Conservation (phyloP, 2,888 invertebrate species). For the Candidula unifasciata region DNA sequence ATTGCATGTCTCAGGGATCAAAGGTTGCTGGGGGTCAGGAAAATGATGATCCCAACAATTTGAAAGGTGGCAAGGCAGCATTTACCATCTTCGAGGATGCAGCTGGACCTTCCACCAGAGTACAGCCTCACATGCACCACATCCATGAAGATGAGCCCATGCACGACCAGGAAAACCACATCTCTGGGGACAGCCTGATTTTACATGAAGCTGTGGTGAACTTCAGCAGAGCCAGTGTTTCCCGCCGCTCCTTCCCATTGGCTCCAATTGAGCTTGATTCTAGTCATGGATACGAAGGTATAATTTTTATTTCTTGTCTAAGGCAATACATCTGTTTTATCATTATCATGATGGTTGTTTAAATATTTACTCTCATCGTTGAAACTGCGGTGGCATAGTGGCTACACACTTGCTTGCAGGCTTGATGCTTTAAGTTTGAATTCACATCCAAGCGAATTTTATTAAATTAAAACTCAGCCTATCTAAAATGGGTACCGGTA, state of each 20-base stretch:
- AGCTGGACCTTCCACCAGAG: conserved; percentile 15
- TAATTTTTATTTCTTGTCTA: no score
- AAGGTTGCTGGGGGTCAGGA: conserved; percentile 33
- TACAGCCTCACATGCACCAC: background rate
- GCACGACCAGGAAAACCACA: conserved; percentile 46
- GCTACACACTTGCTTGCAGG: no score
- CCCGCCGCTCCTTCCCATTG: background rate
- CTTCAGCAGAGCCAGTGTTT: background rate
- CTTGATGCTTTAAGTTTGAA: no score
- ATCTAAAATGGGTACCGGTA: no score
- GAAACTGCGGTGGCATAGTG: no score
- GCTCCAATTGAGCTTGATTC: background rate
- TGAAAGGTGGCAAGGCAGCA: background rate
- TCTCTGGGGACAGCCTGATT: conserved; percentile 4
- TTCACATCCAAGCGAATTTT: no score
- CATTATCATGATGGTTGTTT: no score
- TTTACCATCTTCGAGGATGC: conserved; percentile 48
- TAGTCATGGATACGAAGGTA: background rate
- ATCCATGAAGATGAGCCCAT: conserved; percentile 27
- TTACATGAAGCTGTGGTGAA: conserved; percentile 30
- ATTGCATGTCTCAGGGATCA: conserved; percentile 9
- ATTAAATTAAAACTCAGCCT: no score
- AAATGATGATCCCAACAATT: conserved; percentile 16
- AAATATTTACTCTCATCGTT: no score
- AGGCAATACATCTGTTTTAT: no score